Evolutionary conservation across 2,797 vertebrate genomes (phyloP).

Genomic region (Ceyx erithaca): DNA sequence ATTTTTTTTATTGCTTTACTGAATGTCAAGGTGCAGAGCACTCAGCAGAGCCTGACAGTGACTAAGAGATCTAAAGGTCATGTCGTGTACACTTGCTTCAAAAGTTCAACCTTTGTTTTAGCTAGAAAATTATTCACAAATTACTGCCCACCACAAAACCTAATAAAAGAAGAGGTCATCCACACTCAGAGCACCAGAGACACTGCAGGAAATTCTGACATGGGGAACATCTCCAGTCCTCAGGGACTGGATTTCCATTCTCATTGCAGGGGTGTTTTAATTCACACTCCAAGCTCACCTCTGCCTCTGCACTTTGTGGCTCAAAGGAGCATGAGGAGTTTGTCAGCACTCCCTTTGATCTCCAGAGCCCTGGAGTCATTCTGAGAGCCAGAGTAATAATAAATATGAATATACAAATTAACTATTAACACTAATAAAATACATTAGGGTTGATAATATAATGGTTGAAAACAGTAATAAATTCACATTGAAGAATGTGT

Average conservation of each 20-base stretch:
- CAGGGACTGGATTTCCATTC: not conserved
- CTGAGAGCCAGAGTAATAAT: not conserved
- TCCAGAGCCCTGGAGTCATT: not conserved
- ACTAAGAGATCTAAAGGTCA: constrained; percentile 70
- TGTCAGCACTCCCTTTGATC: not conserved
- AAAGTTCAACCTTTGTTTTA: constrained; percentile 45
- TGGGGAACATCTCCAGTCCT: not conserved
- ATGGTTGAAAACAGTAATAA: not conserved
- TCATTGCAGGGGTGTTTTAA: not conserved
- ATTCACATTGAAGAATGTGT: not conserved
- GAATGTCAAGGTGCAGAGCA: constrained; percentile 73
- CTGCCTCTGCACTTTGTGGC: not conserved
- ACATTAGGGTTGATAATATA: not conserved
- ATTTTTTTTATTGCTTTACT: constrained; percentile 74
- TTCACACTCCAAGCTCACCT: not conserved
- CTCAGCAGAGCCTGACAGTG: constrained; percentile 59
- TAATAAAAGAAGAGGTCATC: not conserved
- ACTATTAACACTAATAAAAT: constrained; percentile 19
- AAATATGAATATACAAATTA: not conserved
- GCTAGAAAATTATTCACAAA: constrained; percentile 52
- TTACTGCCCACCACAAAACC: constrained; percentile 35
- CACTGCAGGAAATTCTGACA: not conserved
- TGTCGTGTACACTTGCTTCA: constrained; percentile 48
- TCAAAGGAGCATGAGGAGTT: not conserved
- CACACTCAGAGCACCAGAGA: not conserved